Evolutionary conservation across 2,113 vertebrate species (phyloP).

Genomic region (Promerops cafer): DNA sequence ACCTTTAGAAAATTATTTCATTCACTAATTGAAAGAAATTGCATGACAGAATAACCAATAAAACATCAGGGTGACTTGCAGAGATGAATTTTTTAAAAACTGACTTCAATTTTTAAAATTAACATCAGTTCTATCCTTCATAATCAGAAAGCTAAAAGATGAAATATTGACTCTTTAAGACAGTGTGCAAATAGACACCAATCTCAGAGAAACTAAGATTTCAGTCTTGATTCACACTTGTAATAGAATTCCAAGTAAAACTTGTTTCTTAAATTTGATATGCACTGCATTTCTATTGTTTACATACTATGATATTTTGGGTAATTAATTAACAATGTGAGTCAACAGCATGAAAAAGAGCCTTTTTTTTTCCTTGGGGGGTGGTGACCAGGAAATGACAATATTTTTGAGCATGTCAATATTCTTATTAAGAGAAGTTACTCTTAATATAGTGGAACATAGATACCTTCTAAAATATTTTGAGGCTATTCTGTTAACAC

Average conservation of each 20-base stretch:
- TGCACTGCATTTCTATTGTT: not conserved
- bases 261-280: not conserved
- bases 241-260: not conserved
- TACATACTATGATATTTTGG: not conserved
- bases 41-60: not conserved
- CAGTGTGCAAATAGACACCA: not conserved
- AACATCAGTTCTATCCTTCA: not conserved
- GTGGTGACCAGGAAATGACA: not conserved
- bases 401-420: not conserved
- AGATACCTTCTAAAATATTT: not conserved
- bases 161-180: not conserved
- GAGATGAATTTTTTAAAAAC: not conserved
- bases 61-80: not conserved
- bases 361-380: accelerated
- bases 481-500: not conserved
- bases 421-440: not conserved
- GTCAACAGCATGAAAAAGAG: not conserved
- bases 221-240: not conserved
- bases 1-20: not conserved
- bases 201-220: not conserved
- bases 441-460: not conserved
- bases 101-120: not conserved
- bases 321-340: not conserved
- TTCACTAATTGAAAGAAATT: not conserved
- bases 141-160: not conserved